Conservation (phyloP, 2,888 invertebrate genomes). For the Polydrusus cervinus region DNA sequence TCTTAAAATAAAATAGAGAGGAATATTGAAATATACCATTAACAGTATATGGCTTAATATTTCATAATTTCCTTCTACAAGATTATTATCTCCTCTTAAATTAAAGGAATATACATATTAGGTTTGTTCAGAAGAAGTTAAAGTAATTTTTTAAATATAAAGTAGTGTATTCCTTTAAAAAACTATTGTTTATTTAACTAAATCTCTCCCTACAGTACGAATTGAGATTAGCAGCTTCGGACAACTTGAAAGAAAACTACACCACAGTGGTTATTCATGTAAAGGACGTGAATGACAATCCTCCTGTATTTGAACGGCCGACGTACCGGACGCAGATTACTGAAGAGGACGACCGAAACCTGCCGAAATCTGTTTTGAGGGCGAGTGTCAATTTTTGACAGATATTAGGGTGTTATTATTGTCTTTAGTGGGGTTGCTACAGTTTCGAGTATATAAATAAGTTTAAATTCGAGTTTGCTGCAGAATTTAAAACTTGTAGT, state of each 20-base stretch:
- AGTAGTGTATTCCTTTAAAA: no score
- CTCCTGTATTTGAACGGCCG: constrained; percentile 95
- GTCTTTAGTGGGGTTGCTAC: constrained; percentile 8
- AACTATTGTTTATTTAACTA: background rate
- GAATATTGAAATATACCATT: background rate
- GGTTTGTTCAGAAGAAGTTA: no score
- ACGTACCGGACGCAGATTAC: constrained; percentile 97
- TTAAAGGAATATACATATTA: constrained; percentile 5
- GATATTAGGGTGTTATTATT: constrained; percentile 21
- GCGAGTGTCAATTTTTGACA: constrained; percentile 70
- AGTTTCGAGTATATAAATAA: no score
- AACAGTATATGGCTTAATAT: background rate
- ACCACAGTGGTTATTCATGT: constrained; percentile 97
- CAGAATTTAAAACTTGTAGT: no score
- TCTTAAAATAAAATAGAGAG: background rate
- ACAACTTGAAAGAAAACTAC: constrained; percentile 97
- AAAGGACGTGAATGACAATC: constrained; percentile 98
- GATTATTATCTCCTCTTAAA: background rate
- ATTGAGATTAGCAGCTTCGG: constrained; percentile 93
- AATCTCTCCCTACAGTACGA: constrained; percentile 81
- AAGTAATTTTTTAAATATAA: no score
- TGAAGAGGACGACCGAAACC: constrained; percentile 94
- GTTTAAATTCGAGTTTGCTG: background rate
- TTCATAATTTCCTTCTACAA: background rate
- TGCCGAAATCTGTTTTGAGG: constrained; percentile 95